Evolutionary conservation across 1,140 invertebrate species (phyloP).

Genomic region (Palaemon carinicauda): DNA sequence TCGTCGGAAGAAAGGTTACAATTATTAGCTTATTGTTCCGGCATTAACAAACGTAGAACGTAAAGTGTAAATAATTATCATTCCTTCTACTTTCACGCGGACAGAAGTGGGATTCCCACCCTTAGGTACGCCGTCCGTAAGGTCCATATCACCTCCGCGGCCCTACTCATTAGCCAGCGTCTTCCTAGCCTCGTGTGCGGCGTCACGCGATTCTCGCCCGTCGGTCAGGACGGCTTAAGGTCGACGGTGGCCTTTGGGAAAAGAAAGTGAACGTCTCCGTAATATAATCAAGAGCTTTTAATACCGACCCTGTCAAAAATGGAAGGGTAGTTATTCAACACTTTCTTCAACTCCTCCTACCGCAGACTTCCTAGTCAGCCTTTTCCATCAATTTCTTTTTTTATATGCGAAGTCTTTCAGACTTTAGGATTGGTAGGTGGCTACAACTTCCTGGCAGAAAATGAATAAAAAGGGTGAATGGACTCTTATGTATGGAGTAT

Average conservation of each 20-base stretch:
- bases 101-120: not conserved
- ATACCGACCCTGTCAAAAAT: too few species aligned
- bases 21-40: not conserved
- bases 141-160: not conserved
- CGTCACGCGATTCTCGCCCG: not conserved
- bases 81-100: not conserved
- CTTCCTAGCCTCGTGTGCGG: not conserved
- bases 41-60: not conserved
- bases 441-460: too few species aligned
- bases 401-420: too few species aligned
- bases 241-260: not conserved
- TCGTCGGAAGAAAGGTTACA: not conserved
- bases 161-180: not conserved
- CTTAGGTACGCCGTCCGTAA: not conserved
- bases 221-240: not conserved
- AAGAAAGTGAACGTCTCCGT: not conserved
- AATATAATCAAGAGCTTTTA: too few species aligned
- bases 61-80: slow-evolving; percentile 7
- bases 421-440: too few species aligned
- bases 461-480: not conserved
- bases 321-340: too few species aligned
- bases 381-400: too few species aligned
- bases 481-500: not conserved
- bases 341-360: too few species aligned
- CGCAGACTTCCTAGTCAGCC: too few species aligned